These are phyloP conservation scores for Telmatochromis sp. DNA, from an alignment of 2,113 vertebrate genomes.

Conservation along the genomic window DNA sequence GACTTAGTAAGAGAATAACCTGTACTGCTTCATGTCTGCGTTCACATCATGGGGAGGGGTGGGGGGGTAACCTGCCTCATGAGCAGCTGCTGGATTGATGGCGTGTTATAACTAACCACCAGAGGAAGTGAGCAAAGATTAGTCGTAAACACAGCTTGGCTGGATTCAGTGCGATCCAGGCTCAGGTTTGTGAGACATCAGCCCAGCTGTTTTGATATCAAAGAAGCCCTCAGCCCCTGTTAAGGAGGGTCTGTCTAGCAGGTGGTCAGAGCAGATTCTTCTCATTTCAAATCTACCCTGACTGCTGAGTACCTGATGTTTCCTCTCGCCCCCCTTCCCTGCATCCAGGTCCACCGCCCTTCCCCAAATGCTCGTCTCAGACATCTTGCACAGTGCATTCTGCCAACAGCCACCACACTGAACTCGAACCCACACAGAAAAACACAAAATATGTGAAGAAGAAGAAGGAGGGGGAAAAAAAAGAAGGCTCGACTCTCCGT, in stretches of 20 bases:
- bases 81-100: constrained; percentile 41
- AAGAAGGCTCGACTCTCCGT: background rate
- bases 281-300: background rate
- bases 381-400: constrained; percentile 47
- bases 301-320: constrained; percentile 23
- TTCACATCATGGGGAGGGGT: background rate
- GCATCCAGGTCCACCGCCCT: background rate
- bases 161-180: background rate
- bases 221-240: background rate
- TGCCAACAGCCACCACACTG: constrained; percentile 44
- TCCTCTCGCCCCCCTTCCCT: background rate
- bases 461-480: background rate
- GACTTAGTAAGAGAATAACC: constrained; percentile 41
- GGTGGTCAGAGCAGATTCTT: background rate
- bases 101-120: background rate
- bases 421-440: constrained; percentile 3
- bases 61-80: constrained; percentile 17
- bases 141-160: background rate
- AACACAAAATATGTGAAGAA: background rate
- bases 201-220: background rate
- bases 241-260: constrained; percentile 1
- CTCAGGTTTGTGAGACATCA: background rate
- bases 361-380: background rate
- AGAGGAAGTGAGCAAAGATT: background rate
- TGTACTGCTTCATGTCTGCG: constrained; percentile 24